These are phyloP conservation scores for Drosophila nr. medialis DNA, from an alignment of 2,888 invertebrate genomes.

Conservation along the genomic window DNA sequence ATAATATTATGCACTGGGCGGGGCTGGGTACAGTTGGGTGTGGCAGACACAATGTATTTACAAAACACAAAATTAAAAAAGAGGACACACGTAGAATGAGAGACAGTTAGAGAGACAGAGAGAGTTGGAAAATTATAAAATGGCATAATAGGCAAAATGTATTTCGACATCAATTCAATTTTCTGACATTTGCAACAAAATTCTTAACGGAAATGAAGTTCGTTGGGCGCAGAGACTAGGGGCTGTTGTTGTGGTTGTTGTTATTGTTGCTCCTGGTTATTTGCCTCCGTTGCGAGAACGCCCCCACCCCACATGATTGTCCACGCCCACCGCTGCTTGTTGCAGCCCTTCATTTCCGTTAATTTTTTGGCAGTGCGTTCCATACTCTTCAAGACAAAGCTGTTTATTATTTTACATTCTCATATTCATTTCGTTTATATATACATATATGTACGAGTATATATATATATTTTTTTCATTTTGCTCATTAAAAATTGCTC, in stretches of 20 bases:
- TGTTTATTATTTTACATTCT: constrained; percentile 80
- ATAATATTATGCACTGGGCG: constrained; percentile 44
- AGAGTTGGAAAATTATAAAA: constrained; percentile 68
- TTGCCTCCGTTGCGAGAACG: constrained; percentile 42
- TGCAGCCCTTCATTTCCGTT: constrained; percentile 81
- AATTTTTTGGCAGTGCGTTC: constrained; percentile 84
- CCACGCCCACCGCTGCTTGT: constrained; percentile 44
- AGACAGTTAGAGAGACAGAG: constrained; percentile 19
- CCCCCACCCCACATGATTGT: constrained; percentile 32
- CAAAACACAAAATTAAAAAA: constrained; percentile 20
- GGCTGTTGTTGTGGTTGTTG: constrained; percentile 7
- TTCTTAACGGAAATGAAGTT: constrained; percentile 83
- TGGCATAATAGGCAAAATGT: constrained; percentile 83
- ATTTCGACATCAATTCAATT: constrained; percentile 80
- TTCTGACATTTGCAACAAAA: constrained; percentile 81
- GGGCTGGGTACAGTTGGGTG: background rate
- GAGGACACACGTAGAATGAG: constrained; percentile 12
- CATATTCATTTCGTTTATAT: constrained; percentile 59
- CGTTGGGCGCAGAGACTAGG: constrained; percentile 43
- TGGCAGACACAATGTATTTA: constrained; percentile 49
- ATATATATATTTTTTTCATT: constrained; percentile 21
- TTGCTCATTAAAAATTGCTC: constrained; percentile 45
- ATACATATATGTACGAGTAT: background rate
- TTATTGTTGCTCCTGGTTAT: constrained; percentile 33
- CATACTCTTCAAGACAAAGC: constrained; percentile 84